These are phyloP conservation scores for Desmodus rotundus DNA, from an alignment of 2,113 vertebrate species.

Conservation along the genomic window DNA sequence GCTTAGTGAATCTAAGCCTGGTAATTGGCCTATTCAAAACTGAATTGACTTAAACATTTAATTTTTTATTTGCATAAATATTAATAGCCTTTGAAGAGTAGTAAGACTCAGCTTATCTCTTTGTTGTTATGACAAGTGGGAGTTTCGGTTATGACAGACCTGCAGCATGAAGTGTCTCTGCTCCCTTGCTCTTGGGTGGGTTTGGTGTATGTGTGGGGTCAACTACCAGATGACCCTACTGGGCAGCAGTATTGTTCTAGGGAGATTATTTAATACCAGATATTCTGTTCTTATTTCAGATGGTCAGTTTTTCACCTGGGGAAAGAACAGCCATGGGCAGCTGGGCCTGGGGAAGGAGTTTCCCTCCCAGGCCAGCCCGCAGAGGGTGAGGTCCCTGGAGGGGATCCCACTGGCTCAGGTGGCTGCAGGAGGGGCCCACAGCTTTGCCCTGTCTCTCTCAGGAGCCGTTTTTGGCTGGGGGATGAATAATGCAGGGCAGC, in stretches of 20 bases:
- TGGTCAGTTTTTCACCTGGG: slow-evolving; percentile 94
- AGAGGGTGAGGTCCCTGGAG: slow-evolving; percentile 85
- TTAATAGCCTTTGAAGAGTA: background rate
- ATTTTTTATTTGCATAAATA: background rate
- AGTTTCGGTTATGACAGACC: background rate
- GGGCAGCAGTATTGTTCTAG: background rate
- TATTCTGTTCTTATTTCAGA: slow-evolving; percentile 77
- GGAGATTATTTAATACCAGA: background rate
- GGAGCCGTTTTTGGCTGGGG: slow-evolving; percentile 96
- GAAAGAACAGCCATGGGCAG: slow-evolving; percentile 88
- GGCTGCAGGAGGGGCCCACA: slow-evolving; percentile 92
- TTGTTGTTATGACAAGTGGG: background rate
- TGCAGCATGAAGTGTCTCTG: background rate
- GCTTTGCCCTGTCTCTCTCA: slow-evolving; percentile 88
- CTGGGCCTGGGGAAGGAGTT: slow-evolving; percentile 87
- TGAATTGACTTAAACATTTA: background rate
- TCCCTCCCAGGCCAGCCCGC: slow-evolving; percentile 76
- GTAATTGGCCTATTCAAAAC: background rate
- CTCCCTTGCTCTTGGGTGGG: background rate
- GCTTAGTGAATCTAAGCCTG: background rate
- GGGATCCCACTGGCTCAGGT: slow-evolving; percentile 91
- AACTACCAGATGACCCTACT: background rate
- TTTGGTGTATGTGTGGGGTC: background rate
- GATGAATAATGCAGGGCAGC: slow-evolving; percentile 91
- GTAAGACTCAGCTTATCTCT: background rate